These are phyloP conservation scores for Drosophila birchii DNA, from an alignment of 2,888 invertebrate species.

Conservation along the genomic window DNA sequence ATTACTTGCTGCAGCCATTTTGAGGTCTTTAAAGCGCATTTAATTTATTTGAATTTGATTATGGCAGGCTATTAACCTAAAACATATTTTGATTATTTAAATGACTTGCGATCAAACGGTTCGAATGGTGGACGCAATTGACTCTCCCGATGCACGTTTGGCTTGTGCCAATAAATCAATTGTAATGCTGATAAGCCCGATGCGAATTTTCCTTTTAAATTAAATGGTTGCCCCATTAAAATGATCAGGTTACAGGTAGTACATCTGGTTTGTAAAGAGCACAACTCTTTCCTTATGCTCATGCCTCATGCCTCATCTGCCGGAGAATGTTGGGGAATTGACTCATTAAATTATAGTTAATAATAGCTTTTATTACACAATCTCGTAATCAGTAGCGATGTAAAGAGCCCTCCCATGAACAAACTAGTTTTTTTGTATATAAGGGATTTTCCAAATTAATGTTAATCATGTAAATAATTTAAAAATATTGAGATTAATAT, in stretches of 20 bases:
- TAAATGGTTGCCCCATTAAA: conserved; percentile 15
- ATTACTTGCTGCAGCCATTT: not conserved
- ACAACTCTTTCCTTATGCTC: conserved; percentile 15
- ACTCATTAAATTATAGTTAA: conserved; percentile 11
- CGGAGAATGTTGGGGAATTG: conserved; percentile 8
- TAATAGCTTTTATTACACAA: conserved; percentile 6
- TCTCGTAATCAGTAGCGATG: conserved; percentile 12
- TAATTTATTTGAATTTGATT: conserved; percentile 3
- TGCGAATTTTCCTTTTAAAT: conserved; percentile 25
- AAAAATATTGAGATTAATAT: not conserved
- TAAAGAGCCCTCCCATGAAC: conserved; percentile 37
- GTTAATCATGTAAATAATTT: not conserved
- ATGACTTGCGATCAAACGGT: conserved; percentile 35
- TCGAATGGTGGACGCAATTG: conserved; percentile 30
- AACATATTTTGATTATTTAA: conserved; percentile 23
- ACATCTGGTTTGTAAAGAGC: conserved; percentile 12
- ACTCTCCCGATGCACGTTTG: conserved; percentile 38
- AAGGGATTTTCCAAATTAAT: not conserved
- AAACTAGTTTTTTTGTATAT: conserved; percentile 26
- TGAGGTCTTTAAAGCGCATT: conserved; percentile 12
- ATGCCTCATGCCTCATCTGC: conserved; percentile 1
- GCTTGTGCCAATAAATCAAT: conserved; percentile 50
- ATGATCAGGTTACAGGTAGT: conserved; percentile 4
- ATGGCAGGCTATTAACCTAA: conserved; percentile 47
- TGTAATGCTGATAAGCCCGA: conserved; percentile 39